These are phyloP conservation scores for Gila orcuttii DNA, from an alignment of 2,113 vertebrate species.

Conservation along the genomic window DNA sequence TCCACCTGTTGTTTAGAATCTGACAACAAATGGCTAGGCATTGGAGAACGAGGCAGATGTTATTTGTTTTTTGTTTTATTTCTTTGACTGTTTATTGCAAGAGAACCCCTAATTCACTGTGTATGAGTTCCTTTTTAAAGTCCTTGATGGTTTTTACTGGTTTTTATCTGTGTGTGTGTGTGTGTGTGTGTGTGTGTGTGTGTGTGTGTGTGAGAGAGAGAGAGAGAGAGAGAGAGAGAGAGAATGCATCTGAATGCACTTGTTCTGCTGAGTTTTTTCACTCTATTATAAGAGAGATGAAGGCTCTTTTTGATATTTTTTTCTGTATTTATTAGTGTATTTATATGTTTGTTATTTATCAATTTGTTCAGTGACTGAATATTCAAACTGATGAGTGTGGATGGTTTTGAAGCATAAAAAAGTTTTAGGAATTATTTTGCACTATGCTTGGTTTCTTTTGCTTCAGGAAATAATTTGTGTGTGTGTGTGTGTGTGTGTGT, in stretches of 20 bases:
- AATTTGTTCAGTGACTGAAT: constrained; percentile 55
- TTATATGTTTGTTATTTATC: constrained; percentile 63
- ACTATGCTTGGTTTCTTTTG: constrained; percentile 36
- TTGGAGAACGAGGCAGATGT: neutral
- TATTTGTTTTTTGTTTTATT: neutral
- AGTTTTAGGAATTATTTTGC: constrained; percentile 71
- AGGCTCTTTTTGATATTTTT: constrained; percentile 50
- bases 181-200: constrained; percentile 28
- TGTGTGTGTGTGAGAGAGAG: constrained; percentile 21
- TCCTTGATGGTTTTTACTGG: constrained; percentile 44
- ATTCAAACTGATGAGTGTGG: constrained; percentile 54
- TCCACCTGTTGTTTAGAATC: neutral
- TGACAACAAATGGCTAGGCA: neutral
- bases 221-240: neutral
- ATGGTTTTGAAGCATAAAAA: constrained; percentile 64
- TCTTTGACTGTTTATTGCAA: constrained; percentile 9
- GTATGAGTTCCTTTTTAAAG: constrained; percentile 47
- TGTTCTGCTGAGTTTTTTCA: constrained; percentile 44
- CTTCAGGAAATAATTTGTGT: neutral
- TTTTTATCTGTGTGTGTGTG: constrained; percentile 26
- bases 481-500: neutral
- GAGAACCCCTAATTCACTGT: constrained; percentile 46
- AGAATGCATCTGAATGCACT: constrained; percentile 38
- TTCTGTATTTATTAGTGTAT: constrained; percentile 69
- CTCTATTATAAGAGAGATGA: constrained; percentile 50